Percentiles rank a stretch among this genome's conserved stretches.
Conservation (phyloP, 2,113 vertebrate genomes). For the Chelonoidis abingdonii region DNA sequence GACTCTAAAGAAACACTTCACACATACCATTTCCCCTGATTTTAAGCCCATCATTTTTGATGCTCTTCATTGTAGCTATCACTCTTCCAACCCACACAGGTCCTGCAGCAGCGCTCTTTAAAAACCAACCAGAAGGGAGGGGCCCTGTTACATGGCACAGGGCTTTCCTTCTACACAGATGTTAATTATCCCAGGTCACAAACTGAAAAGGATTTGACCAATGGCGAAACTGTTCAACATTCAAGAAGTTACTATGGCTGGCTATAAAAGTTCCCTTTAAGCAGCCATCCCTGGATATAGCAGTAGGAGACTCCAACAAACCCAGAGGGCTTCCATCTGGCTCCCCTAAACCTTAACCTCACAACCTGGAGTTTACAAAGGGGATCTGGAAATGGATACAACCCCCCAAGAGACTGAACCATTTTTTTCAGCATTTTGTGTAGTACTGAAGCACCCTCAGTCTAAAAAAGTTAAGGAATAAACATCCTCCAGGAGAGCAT, state of each 20-base stretch:
- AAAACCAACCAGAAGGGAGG: background rate
- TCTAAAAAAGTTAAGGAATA: background rate
- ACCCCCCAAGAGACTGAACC: background rate
- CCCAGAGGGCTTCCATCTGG: fast-evolving
- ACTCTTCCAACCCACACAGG: background rate
- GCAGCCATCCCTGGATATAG: fast-evolving
- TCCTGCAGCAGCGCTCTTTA: background rate
- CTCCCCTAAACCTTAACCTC: background rate
- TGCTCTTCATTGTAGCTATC: fast-evolving
- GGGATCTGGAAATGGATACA: background rate
- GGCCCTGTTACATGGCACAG: fast-evolving
- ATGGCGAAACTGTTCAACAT: background rate
- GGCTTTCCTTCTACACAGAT: background rate
- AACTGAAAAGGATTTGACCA: background rate
- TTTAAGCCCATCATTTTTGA: fast-evolving
- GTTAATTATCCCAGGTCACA: background rate
- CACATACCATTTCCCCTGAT: fast-evolving
- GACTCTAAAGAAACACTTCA: fast-evolving
- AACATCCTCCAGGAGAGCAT: background rate
- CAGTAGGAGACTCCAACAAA: fast-evolving
- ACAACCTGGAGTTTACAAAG: fast-evolving
- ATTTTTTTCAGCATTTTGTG: background rate
- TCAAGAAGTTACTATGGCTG: background rate
- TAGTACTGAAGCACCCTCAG: fast-evolving
- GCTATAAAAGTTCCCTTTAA: background rate